Evolutionary conservation across 2,888 invertebrate genomes (phyloP), one percentile per base, ranked within the genome.

Genomic region (Noctua pronuba): DNA sequence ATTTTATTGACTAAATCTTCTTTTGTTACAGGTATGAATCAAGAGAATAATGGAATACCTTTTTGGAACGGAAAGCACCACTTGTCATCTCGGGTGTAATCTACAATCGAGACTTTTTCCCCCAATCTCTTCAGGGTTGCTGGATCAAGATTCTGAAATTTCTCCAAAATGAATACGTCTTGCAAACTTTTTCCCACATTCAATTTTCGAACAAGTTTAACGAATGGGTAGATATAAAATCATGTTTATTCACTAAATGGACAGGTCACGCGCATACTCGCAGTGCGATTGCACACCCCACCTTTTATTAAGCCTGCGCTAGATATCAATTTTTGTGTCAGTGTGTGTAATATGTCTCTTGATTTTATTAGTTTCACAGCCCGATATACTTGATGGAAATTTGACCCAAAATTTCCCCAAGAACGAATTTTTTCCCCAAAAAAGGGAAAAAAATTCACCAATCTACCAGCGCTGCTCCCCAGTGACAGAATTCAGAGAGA

Each of bases 1-100:
- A 68, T 58, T 84, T 84, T 84, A 87, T 74, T 84, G 80, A 87
- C 46, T n/a, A 44, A 66, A 65, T 71, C 49, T 68, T 84, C 80
- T 75, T 87, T 83, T 85, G 84, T 85, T 85, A 74, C 84, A 85
- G 84, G 84, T 85, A 85, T 75, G 85, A 84, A 76, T 80, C 75
- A 13, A 5, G 55, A 68, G 65, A 71, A 84, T 79, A 87, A 84
- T 84, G 73, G 75, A 67, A 71, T 87, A 87, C 67, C 85, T 84
- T 87, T 87, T 84, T 73, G 75, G 73, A 75, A 84, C 70, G 80
- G 67, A 84, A 84, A 65, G 24, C 71, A 24, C 66, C 73, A 84
- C 87, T 84, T 84, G 85, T 84, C 87, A 87, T 52, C 65, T 84
- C 73, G 80, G 64, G 76, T 73, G 67, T 80, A 87, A 84, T 84